Evolutionary conservation across 2,797 vertebrate species (phyloP).

Genomic region (Mormyrus hasselquistii): DNA sequence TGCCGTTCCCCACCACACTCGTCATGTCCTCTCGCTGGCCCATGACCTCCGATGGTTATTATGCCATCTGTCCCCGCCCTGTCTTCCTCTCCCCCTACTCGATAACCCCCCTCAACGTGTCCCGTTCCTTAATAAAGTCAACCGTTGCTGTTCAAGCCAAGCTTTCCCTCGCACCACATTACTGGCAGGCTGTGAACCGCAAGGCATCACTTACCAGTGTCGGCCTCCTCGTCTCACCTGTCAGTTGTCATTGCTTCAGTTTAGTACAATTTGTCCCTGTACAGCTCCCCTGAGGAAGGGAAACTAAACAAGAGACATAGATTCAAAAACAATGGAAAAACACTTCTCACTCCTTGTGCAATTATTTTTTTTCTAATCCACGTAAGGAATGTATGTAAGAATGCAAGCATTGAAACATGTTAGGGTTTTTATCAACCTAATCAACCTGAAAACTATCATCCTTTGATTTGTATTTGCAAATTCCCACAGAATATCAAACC

Average conservation of each 20-base stretch:
- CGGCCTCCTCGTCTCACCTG: not conserved
- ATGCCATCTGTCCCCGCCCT: not conserved
- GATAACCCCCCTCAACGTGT: conserved; percentile 31
- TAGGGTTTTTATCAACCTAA: not conserved
- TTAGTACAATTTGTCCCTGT: not conserved
- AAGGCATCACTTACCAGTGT: not conserved
- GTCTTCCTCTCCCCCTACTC: not conserved
- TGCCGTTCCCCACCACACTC: conserved; percentile 43
- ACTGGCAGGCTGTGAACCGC: not conserved
- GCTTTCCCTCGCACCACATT: not conserved
- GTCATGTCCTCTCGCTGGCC: conserved; percentile 45
- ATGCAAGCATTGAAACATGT: not conserved
- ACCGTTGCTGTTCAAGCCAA: not conserved
- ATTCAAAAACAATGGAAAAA: not conserved
- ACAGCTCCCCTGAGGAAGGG: not conserved
- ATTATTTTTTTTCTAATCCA: not conserved
- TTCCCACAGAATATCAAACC: not conserved
- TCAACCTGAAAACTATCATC: not conserved
- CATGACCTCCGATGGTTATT: conserved; percentile 37
- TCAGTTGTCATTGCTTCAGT: conserved; percentile 7
- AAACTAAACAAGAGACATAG: not conserved
- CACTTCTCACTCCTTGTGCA: not conserved
- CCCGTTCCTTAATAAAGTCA: conserved; percentile 25
- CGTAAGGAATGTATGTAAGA: not conserved
- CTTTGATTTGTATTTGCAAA: not conserved